Evolutionary conservation across 2,888 invertebrate genomes (phyloP).

Genomic region (Emmelina monodactyla): DNA sequence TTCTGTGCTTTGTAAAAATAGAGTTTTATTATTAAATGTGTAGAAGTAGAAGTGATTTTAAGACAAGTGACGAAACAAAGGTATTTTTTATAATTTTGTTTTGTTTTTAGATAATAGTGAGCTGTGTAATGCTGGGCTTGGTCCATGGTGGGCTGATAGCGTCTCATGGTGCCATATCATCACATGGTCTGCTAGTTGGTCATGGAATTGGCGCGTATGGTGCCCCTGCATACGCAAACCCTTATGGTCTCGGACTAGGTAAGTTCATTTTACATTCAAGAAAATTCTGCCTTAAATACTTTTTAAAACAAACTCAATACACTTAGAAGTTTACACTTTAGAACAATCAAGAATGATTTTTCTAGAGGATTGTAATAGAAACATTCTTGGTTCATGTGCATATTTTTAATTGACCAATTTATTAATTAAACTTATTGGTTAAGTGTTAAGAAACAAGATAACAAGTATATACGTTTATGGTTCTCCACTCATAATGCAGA

Average conservation of each 20-base stretch:
- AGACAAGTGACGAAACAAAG: background rate
- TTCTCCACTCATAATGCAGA: too few relatives aligned
- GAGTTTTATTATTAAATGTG: background rate
- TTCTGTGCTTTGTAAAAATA: background rate
- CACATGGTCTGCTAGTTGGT: constrained; percentile 50
- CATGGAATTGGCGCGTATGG: constrained; percentile 34
- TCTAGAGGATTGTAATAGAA: too few relatives aligned
- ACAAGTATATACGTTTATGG: too few relatives aligned
- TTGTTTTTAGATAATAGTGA: constrained; percentile 30
- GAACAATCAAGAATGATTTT: too few relatives aligned
- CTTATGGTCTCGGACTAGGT: constrained; percentile 21
- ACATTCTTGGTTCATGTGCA: too few relatives aligned
- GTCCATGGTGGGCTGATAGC: constrained; percentile 56
- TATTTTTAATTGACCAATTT: too few relatives aligned
- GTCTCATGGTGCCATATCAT: constrained; percentile 48
- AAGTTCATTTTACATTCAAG: constrained; percentile 7
- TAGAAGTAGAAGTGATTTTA: background rate
- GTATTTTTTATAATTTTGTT: background rate
- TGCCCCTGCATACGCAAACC: constrained; percentile 24
- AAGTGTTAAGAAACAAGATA: too few relatives aligned
- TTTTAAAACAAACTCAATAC: too few relatives aligned
- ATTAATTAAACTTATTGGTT: too few relatives aligned
- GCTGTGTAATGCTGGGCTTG: constrained; percentile 40
- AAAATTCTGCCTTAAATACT: too few relatives aligned
- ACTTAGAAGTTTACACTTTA: too few relatives aligned